Percentiles rank a stretch among this genome's conserved stretches.
These are phyloP conservation scores for Apolygus lucorum DNA, from an alignment of 1,140 invertebrate genomes.

Conservation along the genomic window DNA sequence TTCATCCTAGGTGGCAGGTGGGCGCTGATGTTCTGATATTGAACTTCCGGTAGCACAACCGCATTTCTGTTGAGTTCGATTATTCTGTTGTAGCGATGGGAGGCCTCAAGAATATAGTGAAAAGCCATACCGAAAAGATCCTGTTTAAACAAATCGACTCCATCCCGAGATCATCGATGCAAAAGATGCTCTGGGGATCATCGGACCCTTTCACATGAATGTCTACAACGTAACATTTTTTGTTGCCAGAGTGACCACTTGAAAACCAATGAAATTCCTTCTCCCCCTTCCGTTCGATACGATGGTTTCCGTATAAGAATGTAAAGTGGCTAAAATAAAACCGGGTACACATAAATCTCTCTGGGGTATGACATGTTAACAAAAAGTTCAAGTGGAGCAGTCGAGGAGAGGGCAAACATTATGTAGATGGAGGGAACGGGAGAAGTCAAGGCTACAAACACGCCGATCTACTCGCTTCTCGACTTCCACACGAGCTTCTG, in stretches of 20 bases:
- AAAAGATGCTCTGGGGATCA: conserved; percentile 6
- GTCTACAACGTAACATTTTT: not conserved
- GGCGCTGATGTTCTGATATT: too few species aligned
- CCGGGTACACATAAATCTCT: conserved; percentile 11
- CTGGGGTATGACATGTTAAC: conserved; percentile 14
- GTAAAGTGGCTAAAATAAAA: conserved; percentile 17
- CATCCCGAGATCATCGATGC: too few species aligned
- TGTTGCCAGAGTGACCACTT: not conserved
- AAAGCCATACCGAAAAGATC: too few species aligned
- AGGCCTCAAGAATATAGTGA: too few species aligned
- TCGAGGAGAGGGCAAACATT: conserved; percentile 14
- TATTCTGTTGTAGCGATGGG: too few species aligned
- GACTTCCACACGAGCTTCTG: too few species aligned
- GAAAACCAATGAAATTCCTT: conserved; percentile 5
- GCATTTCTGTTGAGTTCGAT: too few species aligned
- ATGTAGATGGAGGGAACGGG: not conserved
- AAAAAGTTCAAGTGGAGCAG: conserved; percentile 10
- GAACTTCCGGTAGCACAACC: too few species aligned
- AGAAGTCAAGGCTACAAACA: conserved; percentile 5
- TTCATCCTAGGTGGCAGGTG: too few species aligned
- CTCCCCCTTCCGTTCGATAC: not conserved
- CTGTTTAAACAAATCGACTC: too few species aligned
- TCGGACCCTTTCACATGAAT: not conserved
- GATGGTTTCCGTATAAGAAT: conserved; percentile 7
- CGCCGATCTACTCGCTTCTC: not conserved